Conservation (phyloP, 2,888 invertebrate genomes). For the Amorpha juglandis region DNA sequence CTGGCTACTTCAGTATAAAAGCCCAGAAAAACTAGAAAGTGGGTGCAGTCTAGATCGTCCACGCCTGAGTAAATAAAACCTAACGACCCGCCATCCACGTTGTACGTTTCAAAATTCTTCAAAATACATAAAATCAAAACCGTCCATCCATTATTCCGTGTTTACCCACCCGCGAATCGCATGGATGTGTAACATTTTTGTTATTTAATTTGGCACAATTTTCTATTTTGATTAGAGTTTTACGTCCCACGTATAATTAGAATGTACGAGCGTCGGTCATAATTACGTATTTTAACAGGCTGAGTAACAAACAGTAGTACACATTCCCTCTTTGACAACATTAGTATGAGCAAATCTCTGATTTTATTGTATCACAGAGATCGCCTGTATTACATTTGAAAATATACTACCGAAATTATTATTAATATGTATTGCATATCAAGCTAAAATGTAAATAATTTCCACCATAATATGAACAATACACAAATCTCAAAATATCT, state of each 20-base stretch:
- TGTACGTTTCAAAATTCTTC: constrained; percentile 11
- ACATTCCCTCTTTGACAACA: background rate
- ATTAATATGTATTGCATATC: too few relatives aligned
- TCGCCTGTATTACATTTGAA: background rate
- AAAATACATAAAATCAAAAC: constrained; percentile 26
- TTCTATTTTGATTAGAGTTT: constrained; percentile 12
- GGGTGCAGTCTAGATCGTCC: background rate
- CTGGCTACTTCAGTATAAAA: too few relatives aligned
- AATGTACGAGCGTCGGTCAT: background rate
- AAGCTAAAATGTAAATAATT: background rate
- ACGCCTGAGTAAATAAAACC: background rate
- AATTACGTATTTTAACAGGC: background rate
- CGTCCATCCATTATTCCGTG: constrained; percentile 12
- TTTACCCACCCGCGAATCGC: constrained; percentile 14
- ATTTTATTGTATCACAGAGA: background rate
- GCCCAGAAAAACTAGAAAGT: background rate
- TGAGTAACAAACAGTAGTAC: background rate
- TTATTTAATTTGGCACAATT: constrained; percentile 26
- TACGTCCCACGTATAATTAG: constrained; percentile 10
- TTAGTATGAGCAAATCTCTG: background rate
- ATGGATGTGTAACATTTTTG: constrained; percentile 16
- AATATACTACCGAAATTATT: background rate
- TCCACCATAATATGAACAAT: background rate
- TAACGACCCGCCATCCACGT: background rate
- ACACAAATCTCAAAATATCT: background rate